Conservation (phyloP, 2,113 vertebrate genomes). For the Oreamnos americanus region DNA sequence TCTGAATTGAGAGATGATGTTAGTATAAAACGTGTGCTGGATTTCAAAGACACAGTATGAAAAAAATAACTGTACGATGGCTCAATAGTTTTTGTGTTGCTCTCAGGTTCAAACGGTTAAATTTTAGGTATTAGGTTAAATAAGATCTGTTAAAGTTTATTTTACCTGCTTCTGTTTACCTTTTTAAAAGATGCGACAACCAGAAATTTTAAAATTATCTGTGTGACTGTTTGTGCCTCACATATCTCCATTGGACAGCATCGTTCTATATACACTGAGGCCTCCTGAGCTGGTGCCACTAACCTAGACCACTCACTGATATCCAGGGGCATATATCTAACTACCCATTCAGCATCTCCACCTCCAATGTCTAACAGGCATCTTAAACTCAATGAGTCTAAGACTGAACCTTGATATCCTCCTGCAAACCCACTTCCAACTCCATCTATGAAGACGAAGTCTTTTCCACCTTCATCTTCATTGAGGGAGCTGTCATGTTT, state of each 20-base stretch:
- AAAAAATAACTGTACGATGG: background rate
- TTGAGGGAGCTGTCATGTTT: background rate
- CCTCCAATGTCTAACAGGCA: background rate
- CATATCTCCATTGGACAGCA: background rate
- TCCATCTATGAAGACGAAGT: background rate
- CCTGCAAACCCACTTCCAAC: background rate
- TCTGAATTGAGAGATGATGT: background rate
- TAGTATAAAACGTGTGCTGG: background rate
- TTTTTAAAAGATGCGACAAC: background rate
- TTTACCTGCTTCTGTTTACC: background rate
- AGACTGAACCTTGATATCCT: background rate
- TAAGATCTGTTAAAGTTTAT: background rate
- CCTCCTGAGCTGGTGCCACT: background rate
- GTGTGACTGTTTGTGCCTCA: background rate
- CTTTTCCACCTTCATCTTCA: background rate
- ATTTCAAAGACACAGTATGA: background rate
- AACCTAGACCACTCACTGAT: background rate
- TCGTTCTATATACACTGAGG: rapidly evolving
- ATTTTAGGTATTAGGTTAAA: background rate
- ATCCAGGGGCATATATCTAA: background rate
- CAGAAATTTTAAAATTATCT: background rate
- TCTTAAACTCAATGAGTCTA: background rate
- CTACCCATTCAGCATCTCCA: background rate
- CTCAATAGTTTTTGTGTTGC: background rate
- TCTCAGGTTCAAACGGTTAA: background rate